Conservation (phyloP, 1,140 invertebrate species). For the Polypedilum pembai region DNA sequence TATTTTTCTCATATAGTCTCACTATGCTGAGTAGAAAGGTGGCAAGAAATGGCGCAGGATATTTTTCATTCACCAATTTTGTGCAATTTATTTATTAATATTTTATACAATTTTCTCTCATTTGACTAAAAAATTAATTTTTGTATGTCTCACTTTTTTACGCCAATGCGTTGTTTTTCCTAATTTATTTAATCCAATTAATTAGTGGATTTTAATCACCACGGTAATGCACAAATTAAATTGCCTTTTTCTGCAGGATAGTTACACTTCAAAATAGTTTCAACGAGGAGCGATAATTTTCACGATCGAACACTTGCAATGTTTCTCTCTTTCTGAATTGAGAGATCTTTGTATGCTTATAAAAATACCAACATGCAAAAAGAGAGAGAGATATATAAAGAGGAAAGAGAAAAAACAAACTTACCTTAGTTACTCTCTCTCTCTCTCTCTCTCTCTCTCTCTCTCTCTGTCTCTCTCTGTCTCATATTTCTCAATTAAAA, state of each 20-base stretch:
- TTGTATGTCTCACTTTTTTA: too few species aligned
- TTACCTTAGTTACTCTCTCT: too few species aligned
- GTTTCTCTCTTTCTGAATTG: slow-evolving; percentile 1
- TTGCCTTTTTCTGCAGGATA: not conserved
- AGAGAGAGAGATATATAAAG: too few species aligned
- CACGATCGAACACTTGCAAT: not conserved
- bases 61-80: not conserved
- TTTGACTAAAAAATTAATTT: not conserved
- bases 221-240: not conserved
- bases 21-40: too few species aligned
- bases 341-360: not conserved
- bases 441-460: too few species aligned
- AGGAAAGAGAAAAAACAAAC: too few species aligned
- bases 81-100: not conserved
- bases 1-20: too few species aligned
- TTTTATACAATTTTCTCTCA: not conserved
- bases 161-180: not conserved
- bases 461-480: too few species aligned
- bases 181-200: slow-evolving; percentile 1
- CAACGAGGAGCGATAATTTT: not conserved
- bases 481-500: too few species aligned
- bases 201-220: slow-evolving; percentile 7
- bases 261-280: not conserved
- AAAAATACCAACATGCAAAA: too few species aligned
- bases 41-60: not conserved